Evolutionary conservation across 2,888 invertebrate species (phyloP), one percentile per base, ranked within the genome.

Genomic region (Heliconius cydno): DNA sequence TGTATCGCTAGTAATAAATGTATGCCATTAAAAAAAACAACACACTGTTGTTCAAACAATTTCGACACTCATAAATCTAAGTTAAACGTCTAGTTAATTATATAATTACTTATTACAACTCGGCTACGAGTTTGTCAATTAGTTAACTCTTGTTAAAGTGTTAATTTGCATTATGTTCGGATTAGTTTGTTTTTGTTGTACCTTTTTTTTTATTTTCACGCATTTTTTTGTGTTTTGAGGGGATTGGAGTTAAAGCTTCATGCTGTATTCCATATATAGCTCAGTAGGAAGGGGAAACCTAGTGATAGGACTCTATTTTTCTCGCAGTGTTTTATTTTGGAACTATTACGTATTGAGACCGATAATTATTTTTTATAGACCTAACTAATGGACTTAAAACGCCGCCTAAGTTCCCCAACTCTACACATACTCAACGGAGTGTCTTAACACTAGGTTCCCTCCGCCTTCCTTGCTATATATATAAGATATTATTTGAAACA

Each of bases 61-160:
- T 77, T 80, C 34, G 57, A 76, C 78, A 30, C 34, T 78, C 80
- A 82, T 82, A 82, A 83, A 83, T 83, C 83, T 81, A 75, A 77
- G 71, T 76, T 76, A 63, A 73, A 76, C 79, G 73, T 78, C 78
- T 78, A 81, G 66, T 73, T 83, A 83, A 83, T 83, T 81, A 81
- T 80, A 79, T 83, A 82, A 83, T 78, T 79, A 78, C 74, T 80
- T 80, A 79, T 80, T 77, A 77, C 67, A 68, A 76, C 82, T 82
- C 77, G 76, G 72, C 60, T 81, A 70, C 72, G 70, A 81, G 79
- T 82, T 76, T 81, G 79, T 82, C 63, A 79, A 80, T 82, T 81
- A 79, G 79, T 76, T 82, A 82, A 81, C 73, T 52, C 63, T 60
- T 77, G 75, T 75, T 41, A 65, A 57, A 73, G 65, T 46, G 65